These are phyloP conservation scores for Dicentrarchus labrax DNA, from an alignment of 2,113 vertebrate genomes.

Conservation along the genomic window DNA sequence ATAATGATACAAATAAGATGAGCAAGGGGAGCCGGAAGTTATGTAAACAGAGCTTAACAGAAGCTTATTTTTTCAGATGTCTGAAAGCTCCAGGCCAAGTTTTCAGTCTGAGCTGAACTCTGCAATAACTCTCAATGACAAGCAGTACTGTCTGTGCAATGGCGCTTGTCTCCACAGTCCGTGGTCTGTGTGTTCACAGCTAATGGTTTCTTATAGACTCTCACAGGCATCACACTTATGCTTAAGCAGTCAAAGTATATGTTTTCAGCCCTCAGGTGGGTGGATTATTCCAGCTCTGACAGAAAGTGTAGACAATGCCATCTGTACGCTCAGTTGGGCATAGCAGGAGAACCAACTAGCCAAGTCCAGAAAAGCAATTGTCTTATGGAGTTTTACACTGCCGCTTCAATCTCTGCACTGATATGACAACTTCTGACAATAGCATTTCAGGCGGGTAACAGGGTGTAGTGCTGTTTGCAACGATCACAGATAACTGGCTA, in stretches of 20 bases:
- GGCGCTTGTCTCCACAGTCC: not conserved
- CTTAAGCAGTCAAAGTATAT: not conserved
- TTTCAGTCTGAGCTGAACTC: not conserved
- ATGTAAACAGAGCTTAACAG: not conserved
- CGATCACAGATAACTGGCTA: constrained; percentile 8
- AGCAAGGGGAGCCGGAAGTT: not conserved
- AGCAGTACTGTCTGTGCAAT: not conserved
- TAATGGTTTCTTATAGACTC: not conserved
- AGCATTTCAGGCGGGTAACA: constrained; percentile 25
- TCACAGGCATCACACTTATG: not conserved
- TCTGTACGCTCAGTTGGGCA: constrained; percentile 7
- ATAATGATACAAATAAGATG: not conserved
- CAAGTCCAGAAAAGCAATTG: not conserved
- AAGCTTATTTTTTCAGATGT: constrained; percentile 32
- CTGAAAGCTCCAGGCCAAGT: constrained; percentile 1
- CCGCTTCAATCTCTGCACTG: not conserved
- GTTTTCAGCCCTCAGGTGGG: not conserved
- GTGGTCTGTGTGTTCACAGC: not conserved
- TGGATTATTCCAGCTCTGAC: not conserved
- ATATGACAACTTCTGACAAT: not conserved
- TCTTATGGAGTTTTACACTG: not conserved
- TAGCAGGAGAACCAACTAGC: not conserved
- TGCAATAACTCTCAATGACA: not conserved
- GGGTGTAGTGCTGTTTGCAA: not conserved
- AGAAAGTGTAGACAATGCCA: constrained; percentile 16